Base-by-base conservation (phyloP, 2,113 vertebrate genomes). In the Percina caprodes region DNA sequence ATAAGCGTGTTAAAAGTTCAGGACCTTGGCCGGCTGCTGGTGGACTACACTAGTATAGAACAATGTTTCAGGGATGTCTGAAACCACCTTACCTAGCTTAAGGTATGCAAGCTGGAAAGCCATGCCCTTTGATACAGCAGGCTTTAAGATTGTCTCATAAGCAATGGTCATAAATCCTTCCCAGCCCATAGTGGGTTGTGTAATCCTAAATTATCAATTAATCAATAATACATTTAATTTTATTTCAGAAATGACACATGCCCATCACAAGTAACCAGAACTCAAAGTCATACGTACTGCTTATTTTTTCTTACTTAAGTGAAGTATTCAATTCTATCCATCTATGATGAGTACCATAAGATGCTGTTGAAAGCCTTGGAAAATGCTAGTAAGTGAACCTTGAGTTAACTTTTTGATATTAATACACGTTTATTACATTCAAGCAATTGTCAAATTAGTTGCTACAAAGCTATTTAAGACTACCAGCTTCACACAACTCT, bases 1-100 rank as follows among this genome's bases (percentile, higher is more conserved):
- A 89, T 68, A 85, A 83, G 86, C 81, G 76, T 86, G 82, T 89
- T 89, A 88, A 92, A 92, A 89, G 91, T 94, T 91, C 86, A 88
- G 66, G 86, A 80, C 85, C 85, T 82, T 85, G 79, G 78, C 65
- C 18, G 69, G 73, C 70, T 91, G 86, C 74, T 89, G 74, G 69
- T 83, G 75, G 68, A 82, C 55, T 77, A 56, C 42, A 60, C 69
- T 66, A 54, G 68, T 56, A 39, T 60, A 71, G 73, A 76, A 80
- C 70, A 68, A 74, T 79, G 69, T 59, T 76, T 55, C 76, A 15
- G 49, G 23, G 62, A 46, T 14, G 33, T 59, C 30, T 63, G 1
- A 69, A 42, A 68, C 39, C 4, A 45, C 66, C 76, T 67, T 23
- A n/a, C 46, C 74, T 69, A n/a, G 33, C 24, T 62, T 13, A 6